Conservation (phyloP, 2,113 vertebrate species). For the Hemicordylus capensis region DNA sequence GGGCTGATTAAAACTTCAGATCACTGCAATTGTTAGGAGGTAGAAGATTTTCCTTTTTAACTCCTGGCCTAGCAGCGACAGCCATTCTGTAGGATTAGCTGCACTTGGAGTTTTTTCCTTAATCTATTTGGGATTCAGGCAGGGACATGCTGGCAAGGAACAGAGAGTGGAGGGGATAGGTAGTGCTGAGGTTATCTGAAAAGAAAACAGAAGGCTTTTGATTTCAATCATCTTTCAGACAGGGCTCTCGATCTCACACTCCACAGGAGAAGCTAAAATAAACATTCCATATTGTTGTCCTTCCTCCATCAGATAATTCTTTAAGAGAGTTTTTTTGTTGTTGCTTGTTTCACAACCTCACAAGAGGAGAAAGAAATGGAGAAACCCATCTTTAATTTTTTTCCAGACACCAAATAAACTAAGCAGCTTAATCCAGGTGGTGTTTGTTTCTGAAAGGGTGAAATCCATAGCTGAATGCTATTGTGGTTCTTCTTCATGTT, state of each 20-base stretch:
- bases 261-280: conserved; percentile 53
- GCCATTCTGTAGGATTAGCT: conserved; percentile 69
- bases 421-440: conserved; percentile 32
- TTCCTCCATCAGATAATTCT: conserved; percentile 38
- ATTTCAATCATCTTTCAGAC: conserved; percentile 64
- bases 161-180: conserved; percentile 63
- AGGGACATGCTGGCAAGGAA: conserved; percentile 70
- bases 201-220: conserved; percentile 77
- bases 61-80: conserved; percentile 70
- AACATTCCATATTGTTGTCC: conserved; percentile 47
- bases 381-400: conserved; percentile 23
- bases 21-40: conserved; percentile 55
- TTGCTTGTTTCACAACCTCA: conserved; percentile 28
- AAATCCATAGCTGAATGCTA: conserved; percentile 34
- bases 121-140: conserved; percentile 71
- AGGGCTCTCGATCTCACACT: conserved; percentile 36
- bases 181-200: conserved; percentile 68
- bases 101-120: conserved; percentile 66
- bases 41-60: conserved; percentile 71
- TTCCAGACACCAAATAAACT: conserved; percentile 18
- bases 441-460: conserved; percentile 43
- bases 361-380: neutral
- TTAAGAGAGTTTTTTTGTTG: conserved; percentile 23
- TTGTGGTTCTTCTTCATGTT: neutral
- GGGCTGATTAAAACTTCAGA: conserved; percentile 70